These are phyloP conservation scores for Anorthoa munda DNA, from an alignment of 2,888 invertebrate genomes.

Conservation along the genomic window DNA sequence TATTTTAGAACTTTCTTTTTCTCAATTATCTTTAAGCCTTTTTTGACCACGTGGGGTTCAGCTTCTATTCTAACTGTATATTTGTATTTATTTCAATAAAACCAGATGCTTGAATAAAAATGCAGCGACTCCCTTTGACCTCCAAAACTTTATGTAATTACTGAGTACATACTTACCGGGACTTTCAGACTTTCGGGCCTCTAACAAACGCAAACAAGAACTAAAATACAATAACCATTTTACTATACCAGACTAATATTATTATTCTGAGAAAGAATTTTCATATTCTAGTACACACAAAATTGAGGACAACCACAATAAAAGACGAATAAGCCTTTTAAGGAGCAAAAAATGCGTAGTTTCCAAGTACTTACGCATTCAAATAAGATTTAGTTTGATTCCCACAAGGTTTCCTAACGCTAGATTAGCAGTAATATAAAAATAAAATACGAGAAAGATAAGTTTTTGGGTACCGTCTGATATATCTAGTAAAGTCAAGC, in stretches of 20 bases:
- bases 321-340: conserved; percentile 18
- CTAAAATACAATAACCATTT: background rate
- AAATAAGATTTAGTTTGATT: conserved; percentile 3
- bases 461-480: conserved; percentile 3
- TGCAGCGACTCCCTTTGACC: no score
- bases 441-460: background rate
- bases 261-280: background rate
- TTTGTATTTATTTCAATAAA: no score
- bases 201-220: no score
- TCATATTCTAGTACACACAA: conserved; percentile 6
- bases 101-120: no score
- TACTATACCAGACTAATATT: background rate
- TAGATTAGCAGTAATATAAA: conserved; percentile 32
- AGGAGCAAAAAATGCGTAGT: background rate
- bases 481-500: no score
- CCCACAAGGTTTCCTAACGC: conserved; percentile 14
- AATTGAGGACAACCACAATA: background rate
- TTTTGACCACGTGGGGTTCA: no score
- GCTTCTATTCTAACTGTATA: no score
- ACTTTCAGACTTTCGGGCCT: no score
- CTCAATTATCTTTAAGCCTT: no score
- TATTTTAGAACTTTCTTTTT: background rate
- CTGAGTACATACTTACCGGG: no score
- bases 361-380: background rate
- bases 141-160: no score